phyloP scores from a whole-genome alignment of 2,797 vertebrate genomes.

The Limosa lapponica region DNA sequence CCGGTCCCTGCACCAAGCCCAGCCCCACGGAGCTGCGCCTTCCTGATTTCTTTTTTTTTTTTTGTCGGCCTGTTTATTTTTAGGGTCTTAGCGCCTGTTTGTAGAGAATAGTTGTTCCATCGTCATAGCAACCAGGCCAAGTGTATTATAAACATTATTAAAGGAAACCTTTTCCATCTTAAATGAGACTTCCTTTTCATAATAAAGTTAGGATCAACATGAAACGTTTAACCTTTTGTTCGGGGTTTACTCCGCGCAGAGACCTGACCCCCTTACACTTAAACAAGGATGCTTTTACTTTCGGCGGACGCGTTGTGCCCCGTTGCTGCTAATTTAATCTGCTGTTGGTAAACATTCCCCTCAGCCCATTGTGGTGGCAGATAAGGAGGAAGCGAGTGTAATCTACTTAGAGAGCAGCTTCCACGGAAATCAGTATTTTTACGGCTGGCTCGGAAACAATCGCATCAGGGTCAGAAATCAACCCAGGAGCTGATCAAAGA shows the following conservation, averaged over 20 bases:
- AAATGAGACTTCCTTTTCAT: not conserved
- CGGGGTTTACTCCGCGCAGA: not conserved
- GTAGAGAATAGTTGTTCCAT: conserved; percentile 61
- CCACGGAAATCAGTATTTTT: not conserved
- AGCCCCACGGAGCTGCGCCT: not conserved
- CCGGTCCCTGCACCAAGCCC: not conserved
- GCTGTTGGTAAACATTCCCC: conserved; percentile 8
- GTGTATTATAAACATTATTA: conserved; percentile 69
- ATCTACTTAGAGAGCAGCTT: not conserved
- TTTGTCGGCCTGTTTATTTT: conserved; percentile 44
- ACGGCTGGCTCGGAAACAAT: not conserved
- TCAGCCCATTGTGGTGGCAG: not conserved
- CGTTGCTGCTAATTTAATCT: not conserved
- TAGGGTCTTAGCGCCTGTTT: conserved; percentile 57
- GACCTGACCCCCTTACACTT: not conserved
- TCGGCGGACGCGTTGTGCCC: not conserved
- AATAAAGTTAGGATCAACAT: not conserved
- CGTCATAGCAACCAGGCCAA: conserved; percentile 55
- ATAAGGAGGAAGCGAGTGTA: not conserved
- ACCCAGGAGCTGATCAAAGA: not conserved
- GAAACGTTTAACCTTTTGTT: not conserved
- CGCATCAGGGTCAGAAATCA: not conserved
- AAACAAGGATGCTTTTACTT: not conserved
- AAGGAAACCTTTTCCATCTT: conserved; percentile 36
- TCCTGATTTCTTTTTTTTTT: not conserved